Base-by-base conservation (phyloP, 2,797 vertebrate genomes). In the Microctenopoma lineatum region DNA sequence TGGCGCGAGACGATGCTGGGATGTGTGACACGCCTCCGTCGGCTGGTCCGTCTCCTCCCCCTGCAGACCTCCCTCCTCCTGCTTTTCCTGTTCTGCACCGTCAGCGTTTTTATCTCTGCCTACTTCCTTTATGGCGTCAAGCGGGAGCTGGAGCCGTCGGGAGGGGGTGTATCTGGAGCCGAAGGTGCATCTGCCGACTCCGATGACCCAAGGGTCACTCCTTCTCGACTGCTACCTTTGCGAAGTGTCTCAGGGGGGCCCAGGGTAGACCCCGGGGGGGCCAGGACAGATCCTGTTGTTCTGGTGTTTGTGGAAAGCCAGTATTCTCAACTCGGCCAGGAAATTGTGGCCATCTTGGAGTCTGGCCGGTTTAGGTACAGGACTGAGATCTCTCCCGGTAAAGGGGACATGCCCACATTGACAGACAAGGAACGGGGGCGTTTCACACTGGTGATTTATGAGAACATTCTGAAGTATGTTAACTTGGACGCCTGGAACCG, bases 101-200 rank as follows among this genome's bases (percentile, higher is more conserved):
- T 98, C 92, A 98, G 97, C 74, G 97, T 99, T 79, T 97, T 98
- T 47, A 86, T 99, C 93, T 99, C 97, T 0, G 98, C 98, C 13
- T 99, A 99, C 94, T 99, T 98, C 92, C 96, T 99, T 26, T 99
- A 99, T 92, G 98, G 97, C 81, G 97, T 95, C 94, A 98, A 97
- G 89, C 94, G 95, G 74, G 96, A 96, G 80, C 95, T 98, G 80
- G 97, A 98, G 90, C 97, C 97, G 1, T 93, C 94, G 1, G 96
- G 91, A 7, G 89, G 79, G 16, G 90, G 81, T 11, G 66, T 83
- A 13, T 95, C 96, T 0, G 86, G 92, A 53, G 92, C 66, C 0
- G 97, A 98, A 80, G 93, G 87, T 79, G 89, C 89, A 0, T 91
- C 95, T 12, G 93, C 91, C 0, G 95, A 98, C 91, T 96, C 96